phyloP scores from a whole-genome alignment of 2,797 vertebrate species.

The Crenuchus spilurus region DNA sequence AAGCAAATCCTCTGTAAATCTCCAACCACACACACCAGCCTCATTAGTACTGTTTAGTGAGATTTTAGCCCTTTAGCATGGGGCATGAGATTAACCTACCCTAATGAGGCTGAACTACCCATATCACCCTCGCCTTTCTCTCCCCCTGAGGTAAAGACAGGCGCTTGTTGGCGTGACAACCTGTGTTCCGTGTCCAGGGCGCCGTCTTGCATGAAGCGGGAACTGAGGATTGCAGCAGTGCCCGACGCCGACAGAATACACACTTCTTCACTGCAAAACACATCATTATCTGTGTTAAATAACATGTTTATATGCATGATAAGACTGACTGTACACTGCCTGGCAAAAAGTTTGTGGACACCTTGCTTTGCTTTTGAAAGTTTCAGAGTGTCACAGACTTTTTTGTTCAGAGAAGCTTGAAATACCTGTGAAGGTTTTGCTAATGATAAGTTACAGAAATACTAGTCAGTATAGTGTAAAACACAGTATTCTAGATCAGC shows the following conservation, averaged over 20 bases:
- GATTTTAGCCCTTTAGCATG: constrained; percentile 34
- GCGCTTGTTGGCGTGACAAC: constrained; percentile 83
- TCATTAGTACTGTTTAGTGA: constrained; percentile 57
- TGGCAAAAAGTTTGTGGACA: neutral
- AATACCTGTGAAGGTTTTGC: too few species aligned
- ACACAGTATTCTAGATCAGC: too few species aligned
- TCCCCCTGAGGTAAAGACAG: constrained; percentile 82
- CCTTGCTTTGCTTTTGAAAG: neutral
- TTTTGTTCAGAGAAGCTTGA: too few species aligned
- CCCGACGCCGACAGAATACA: constrained; percentile 98
- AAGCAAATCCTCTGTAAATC: neutral
- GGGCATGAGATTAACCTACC: constrained; percentile 70
- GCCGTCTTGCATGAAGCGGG: constrained; percentile 94
- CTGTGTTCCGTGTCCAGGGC: constrained; percentile 92
- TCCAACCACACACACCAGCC: constrained; percentile 33
- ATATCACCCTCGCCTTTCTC: constrained; percentile 82
- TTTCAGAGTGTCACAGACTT: too few species aligned
- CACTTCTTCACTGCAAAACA: constrained; percentile 89
- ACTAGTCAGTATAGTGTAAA: too few species aligned
- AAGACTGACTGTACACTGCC: neutral
- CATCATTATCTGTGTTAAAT: too few species aligned
- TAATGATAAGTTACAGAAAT: too few species aligned
- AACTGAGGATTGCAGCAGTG: constrained; percentile 94
- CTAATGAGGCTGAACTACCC: constrained; percentile 78
- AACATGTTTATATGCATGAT: too few species aligned